Base-by-base conservation (phyloP, 1,140 invertebrate genomes). In the Papilio machaon region DNA sequence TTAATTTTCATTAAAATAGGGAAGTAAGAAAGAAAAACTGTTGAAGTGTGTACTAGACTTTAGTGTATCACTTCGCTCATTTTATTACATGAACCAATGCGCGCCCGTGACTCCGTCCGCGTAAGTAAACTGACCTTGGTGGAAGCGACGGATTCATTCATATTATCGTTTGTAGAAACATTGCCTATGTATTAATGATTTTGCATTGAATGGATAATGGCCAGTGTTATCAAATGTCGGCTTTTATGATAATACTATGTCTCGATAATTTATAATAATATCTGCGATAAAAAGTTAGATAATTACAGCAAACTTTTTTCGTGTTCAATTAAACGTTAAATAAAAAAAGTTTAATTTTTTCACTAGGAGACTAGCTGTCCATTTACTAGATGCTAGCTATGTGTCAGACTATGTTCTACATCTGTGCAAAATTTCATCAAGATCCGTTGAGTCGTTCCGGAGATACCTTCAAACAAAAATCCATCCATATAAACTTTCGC, bases 61-160 rank as follows among this genome's bases (percentile, higher is more conserved):
- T 35, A 70, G 64, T 70, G 64, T 70, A 30, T 38, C 64, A 70
- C 11, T 70, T 35, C 58, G n/a, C 58, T 60, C 30, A 70, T 70
- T 64, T 58, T 67, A 79, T 79, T 79, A 67, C 8, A 64, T 15
- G 52, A 58, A 78, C 23, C 75, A 58, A 60, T 78, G 52, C 52
- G 13, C 23, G 54, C 52, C 52, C 23, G 52, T 52, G 52, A 52
- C 52, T 79, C 47, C 38, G 60, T 79, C 77, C 38, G 77, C 58
- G 35, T 67, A 30, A 30, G 75, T 78, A 78, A 79, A 79, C 46
- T 76, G 74, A 76, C 74, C 74, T 76, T 76, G 74, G n/a, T 15
- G 11, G 47, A 76, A 76, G 19, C 74, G 74, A 23, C 23, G 74
- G 19, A 76, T 76, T 52, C 43, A 76, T 76, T 47, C 43, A 76